Percentiles rank a stretch among this genome's conserved stretches.
These are phyloP conservation scores for Argyrosomus regius DNA, from an alignment of 2,797 vertebrate genomes.

Conservation along the genomic window DNA sequence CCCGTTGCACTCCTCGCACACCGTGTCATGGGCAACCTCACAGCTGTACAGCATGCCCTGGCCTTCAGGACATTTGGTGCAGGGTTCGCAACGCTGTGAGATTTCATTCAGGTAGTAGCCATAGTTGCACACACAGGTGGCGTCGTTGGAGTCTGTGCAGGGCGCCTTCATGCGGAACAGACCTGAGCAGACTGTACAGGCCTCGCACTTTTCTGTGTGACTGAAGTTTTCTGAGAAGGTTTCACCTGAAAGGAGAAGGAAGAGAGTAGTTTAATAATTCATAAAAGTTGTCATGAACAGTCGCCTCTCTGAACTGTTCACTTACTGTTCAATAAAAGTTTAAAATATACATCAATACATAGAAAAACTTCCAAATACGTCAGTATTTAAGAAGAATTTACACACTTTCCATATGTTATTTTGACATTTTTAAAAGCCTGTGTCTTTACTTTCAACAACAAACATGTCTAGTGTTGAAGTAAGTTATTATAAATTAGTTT, in stretches of 20 bases:
- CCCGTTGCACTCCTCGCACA: constrained; percentile 89
- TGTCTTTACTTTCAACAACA: background rate
- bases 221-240: constrained; percentile 93
- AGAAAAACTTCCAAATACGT: background rate
- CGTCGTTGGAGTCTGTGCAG: constrained; percentile 94
- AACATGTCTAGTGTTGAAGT: too few species aligned
- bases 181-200: constrained; percentile 89
- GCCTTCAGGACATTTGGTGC: constrained; percentile 89
- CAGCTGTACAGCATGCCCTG: constrained; percentile 90
- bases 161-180: constrained; percentile 91
- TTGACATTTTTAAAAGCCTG: background rate
- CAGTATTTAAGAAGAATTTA: background rate
- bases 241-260: constrained; percentile 85
- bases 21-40: constrained; percentile 85
- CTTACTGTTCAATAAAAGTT: background rate
- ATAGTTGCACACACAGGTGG: constrained; percentile 92
- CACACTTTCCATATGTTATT: background rate
- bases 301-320: background rate
- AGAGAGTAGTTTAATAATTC: too few species aligned
- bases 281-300: too few species aligned
- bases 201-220: constrained; percentile 89
- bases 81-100: constrained; percentile 83
- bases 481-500: background rate
- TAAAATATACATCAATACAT: background rate
- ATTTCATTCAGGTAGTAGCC: constrained; percentile 83